Evolutionary conservation across 2,113 vertebrate genomes (phyloP).

Genomic region (Dasypus novemcinctus): DNA sequence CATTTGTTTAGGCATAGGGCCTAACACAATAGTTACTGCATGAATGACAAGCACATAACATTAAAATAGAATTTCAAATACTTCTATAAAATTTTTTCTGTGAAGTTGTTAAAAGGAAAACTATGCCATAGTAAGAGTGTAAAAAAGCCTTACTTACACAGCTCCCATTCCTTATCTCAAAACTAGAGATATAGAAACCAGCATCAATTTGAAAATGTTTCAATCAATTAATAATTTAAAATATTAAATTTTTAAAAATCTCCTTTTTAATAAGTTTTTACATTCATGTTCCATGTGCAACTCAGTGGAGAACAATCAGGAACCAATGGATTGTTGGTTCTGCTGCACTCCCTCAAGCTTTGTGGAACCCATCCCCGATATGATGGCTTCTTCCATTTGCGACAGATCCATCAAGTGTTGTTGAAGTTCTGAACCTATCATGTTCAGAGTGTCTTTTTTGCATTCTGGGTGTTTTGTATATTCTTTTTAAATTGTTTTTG

Average conservation of each 20-base stretch:
- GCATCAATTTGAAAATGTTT: neutral
- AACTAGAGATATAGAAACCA: neutral
- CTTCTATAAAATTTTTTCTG: neutral
- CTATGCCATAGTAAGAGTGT: neutral
- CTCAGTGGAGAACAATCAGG: neutral
- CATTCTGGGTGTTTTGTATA: too few species aligned
- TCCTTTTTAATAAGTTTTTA: neutral
- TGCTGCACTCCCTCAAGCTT: neutral
- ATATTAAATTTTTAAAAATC: neutral
- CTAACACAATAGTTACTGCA: neutral
- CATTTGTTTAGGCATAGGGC: neutral
- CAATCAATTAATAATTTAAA: neutral
- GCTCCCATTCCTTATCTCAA: neutral
- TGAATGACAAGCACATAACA: neutral
- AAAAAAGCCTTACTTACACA: neutral
- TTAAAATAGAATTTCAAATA: neutral
- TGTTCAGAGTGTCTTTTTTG: neutral
- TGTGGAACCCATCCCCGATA: too few species aligned
- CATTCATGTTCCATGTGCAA: neutral
- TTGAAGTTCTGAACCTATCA: neutral
- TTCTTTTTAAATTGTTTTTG: neutral
- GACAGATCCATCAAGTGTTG: neutral
- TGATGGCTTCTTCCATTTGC: neutral
- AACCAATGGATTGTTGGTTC: neutral
- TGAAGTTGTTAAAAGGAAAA: neutral